Evolutionary conservation across 2,888 invertebrate genomes (phyloP), one percentile per base, ranked within the genome.

Genomic region (Leptura quadrifasciata): DNA sequence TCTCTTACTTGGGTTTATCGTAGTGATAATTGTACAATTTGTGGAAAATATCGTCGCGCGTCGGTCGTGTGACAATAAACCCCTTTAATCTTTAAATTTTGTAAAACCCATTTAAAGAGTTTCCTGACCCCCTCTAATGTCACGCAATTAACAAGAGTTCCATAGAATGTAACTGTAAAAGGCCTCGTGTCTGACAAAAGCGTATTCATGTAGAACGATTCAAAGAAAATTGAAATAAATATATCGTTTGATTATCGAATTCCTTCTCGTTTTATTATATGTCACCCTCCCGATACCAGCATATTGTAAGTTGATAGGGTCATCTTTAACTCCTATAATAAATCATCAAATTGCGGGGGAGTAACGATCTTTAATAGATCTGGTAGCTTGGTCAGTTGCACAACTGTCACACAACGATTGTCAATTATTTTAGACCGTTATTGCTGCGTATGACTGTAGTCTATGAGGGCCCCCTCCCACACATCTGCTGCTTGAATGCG

Each of bases 261-360:
- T 72, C 31, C 57, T 72, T 69, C 72, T 76, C 78, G 55, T 77
- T 75, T 72, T 74, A 76, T 77, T 76, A 75, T 63, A 77, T 72
- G 65, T 70, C 74, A 72, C 80, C 79, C 80, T 75, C 75, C 65
- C 75, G 55, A 73, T 80, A 80, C 77, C 76, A 76, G 80, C 75
- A 80, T 80, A 77, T 74, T 77, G 71, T 18, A 47, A 39, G 60
- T 61, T 31, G 71, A 71, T 61, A n/a, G 73, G 80, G 80, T 79
- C 81, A 81, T 79, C 81, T 77, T 79, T 76, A 60, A 77, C 78
- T 68, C 24, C 74, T 60, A 72, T 72, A 79, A 84, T 84, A 84
- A 84, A 84, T 83, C 83, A 84, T 81, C 80, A 80, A 81, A 84
- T 83, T 85, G 84, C 84, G 85, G 85, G 84, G 85, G 85, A 82